Conservation (phyloP, 2,888 invertebrate species). For the Dexiosoma caninum region DNA sequence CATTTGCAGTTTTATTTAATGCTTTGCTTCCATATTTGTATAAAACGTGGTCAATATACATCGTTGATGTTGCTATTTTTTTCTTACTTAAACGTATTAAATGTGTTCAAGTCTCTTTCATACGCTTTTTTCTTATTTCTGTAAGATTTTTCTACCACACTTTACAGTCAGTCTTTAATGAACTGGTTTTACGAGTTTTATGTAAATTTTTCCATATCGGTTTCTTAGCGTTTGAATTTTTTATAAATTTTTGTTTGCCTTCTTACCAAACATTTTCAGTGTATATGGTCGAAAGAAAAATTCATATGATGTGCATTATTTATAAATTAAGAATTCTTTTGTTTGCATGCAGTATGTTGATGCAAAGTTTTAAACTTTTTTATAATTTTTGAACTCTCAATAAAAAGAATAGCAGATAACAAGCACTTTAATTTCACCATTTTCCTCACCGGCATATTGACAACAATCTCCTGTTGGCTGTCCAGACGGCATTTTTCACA, state of each 20-base stretch:
- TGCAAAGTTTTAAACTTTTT: too few species aligned
- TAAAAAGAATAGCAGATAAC: too few species aligned
- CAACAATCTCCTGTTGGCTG: too few species aligned
- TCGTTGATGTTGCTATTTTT: neutral
- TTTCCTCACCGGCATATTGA: too few species aligned
- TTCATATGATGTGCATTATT: slow-evolving; percentile 11
- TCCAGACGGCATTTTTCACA: too few species aligned
- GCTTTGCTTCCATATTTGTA: too few species aligned
- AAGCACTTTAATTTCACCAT: too few species aligned
- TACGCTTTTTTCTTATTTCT: slow-evolving; percentile 25
- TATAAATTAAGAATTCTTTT: slow-evolving; percentile 37
- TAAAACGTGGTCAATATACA: slow-evolving; percentile 41
- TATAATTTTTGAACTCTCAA: too few species aligned
- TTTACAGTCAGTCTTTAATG: slow-evolving; percentile 55
- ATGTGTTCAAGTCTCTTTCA: slow-evolving; percentile 26
- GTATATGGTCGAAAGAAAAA: neutral
- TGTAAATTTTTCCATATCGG: slow-evolving; percentile 69
- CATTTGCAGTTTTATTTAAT: neutral
- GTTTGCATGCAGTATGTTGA: too few species aligned
- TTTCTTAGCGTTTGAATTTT: slow-evolving; percentile 37
- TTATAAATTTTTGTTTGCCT: neutral
- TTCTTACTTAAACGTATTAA: slow-evolving; percentile 4
- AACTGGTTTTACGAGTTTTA: slow-evolving; percentile 74
- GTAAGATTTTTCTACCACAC: slow-evolving; percentile 26
- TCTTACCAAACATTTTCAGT: slow-evolving; percentile 12